A percentile compares a stretch with the other conserved stretches of the same genome.
Evolutionary conservation across 2,797 vertebrate species (phyloP).

Genomic region (Pangasius krempfi): DNA sequence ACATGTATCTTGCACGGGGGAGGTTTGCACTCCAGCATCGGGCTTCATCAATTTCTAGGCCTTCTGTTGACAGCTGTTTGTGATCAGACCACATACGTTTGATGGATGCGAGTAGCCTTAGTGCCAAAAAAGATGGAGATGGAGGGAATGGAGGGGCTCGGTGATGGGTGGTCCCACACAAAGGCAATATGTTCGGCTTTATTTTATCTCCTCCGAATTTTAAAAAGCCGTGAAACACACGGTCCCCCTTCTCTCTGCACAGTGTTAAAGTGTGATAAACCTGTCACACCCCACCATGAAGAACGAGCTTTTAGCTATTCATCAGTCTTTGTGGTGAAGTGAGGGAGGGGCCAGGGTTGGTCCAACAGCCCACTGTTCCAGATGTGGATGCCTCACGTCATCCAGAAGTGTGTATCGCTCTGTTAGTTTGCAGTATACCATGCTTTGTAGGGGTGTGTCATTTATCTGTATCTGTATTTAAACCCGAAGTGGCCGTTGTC

Average conservation of each 20-base stretch:
- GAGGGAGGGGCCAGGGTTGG: conserved; percentile 64
- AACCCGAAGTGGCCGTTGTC: neutral
- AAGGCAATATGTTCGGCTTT: conserved; percentile 55
- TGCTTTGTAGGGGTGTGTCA: neutral
- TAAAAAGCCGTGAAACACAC: conserved; percentile 68
- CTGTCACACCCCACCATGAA: conserved; percentile 74
- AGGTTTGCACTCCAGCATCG: conserved; percentile 64
- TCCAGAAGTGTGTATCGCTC: neutral
- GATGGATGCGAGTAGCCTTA: conserved; percentile 67
- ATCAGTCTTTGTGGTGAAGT: conserved; percentile 72
- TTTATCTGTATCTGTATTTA: neutral
- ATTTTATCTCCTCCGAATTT: conserved; percentile 64
- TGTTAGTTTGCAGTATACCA: neutral
- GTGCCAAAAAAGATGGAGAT: conserved; percentile 58
- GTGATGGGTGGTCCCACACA: conserved; percentile 49
- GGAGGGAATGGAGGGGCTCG: conserved; percentile 50
- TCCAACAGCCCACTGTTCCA: conserved; percentile 70
- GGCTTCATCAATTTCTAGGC: conserved; percentile 74
- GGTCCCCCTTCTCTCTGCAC: conserved; percentile 67
- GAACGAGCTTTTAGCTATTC: conserved; percentile 68
- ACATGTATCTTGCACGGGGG: conserved; percentile 67
- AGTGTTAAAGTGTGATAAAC: conserved; percentile 73
- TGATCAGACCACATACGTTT: conserved; percentile 67
- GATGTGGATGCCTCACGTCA: conserved; percentile 55
- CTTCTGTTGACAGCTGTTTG: conserved; percentile 71